phyloP scores from a whole-genome alignment of 2,888 invertebrate species.

The Peribatodes rhomboidaria region DNA sequence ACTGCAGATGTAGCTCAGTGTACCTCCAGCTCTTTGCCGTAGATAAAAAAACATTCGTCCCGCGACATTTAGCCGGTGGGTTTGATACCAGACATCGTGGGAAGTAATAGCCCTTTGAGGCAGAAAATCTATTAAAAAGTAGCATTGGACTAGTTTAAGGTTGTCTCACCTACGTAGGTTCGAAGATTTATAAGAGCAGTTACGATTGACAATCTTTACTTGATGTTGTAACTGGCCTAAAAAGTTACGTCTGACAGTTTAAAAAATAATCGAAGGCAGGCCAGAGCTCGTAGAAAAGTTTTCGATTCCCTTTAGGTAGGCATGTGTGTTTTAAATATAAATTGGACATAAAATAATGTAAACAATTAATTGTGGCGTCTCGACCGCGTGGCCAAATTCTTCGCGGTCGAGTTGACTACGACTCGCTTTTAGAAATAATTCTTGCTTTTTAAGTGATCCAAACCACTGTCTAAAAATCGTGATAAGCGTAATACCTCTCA shows the following conservation, averaged over 20 bases:
- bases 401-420: too few relatives aligned
- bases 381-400: too few relatives aligned
- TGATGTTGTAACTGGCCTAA: slow-evolving; percentile 10
- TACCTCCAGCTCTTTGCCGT: slow-evolving; percentile 1
- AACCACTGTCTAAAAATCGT: too few relatives aligned
- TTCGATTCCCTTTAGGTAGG: too few relatives aligned
- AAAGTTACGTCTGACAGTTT: neutral
- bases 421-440: too few relatives aligned
- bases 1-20: neutral
- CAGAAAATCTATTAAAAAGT: slow-evolving; percentile 30
- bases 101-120: slow-evolving; percentile 30
- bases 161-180: slow-evolving; percentile 18
- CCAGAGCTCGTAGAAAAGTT: too few relatives aligned
- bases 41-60: slow-evolving; percentile 24
- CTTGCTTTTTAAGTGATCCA: too few relatives aligned
- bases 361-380: too few relatives aligned
- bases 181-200: slow-evolving; percentile 32
- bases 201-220: slow-evolving; percentile 17
- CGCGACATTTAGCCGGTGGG: slow-evolving; percentile 28
- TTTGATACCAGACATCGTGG: slow-evolving; percentile 29
- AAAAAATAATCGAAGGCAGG: neutral
- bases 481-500: too few relatives aligned
- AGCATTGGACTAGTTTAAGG: slow-evolving; percentile 19
- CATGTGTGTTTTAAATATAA: too few relatives aligned
- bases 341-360: too few relatives aligned